These are phyloP conservation scores for Numenius phaeopus DNA, from an alignment of 2,797 vertebrate genomes.

Conservation along the genomic window DNA sequence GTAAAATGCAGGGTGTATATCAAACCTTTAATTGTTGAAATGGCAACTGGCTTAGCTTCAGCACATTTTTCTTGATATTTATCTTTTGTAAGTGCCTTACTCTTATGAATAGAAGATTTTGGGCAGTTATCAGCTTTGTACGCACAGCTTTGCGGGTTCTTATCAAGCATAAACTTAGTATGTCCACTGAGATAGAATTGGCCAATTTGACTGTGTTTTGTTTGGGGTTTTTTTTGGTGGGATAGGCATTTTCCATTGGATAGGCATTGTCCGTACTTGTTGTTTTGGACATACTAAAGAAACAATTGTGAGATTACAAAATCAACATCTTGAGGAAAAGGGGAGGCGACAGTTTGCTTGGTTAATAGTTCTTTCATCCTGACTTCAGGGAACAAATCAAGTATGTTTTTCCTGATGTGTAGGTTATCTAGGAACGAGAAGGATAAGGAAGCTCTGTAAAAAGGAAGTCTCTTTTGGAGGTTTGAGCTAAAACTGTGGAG, in stretches of 20 bases:
- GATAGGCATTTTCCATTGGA: not conserved
- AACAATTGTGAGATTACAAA: not conserved
- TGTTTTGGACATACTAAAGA: not conserved
- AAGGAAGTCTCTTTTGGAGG: not conserved
- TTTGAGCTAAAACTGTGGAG: not conserved
- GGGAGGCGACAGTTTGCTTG: not conserved
- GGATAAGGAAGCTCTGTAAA: not conserved
- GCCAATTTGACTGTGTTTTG: not conserved
- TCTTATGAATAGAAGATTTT: not conserved
- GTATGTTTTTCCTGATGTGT: not conserved
- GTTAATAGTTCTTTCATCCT: not conserved
- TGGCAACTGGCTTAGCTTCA: not conserved
- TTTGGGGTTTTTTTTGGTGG: not conserved
- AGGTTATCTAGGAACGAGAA: not conserved
- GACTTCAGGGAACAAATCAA: not conserved
- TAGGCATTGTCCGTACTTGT: not conserved
- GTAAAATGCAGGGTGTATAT: not conserved
- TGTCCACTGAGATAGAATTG: not conserved
- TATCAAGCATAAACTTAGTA: not conserved
- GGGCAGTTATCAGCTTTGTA: not conserved
- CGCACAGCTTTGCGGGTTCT: accelerated
- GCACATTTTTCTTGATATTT: not conserved
- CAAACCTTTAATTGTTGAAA: not conserved
- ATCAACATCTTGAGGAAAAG: not conserved
- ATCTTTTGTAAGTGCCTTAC: not conserved